These are phyloP conservation scores for Periplaneta americana DNA, from an alignment of 1,140 invertebrate genomes.

Conservation along the genomic window DNA sequence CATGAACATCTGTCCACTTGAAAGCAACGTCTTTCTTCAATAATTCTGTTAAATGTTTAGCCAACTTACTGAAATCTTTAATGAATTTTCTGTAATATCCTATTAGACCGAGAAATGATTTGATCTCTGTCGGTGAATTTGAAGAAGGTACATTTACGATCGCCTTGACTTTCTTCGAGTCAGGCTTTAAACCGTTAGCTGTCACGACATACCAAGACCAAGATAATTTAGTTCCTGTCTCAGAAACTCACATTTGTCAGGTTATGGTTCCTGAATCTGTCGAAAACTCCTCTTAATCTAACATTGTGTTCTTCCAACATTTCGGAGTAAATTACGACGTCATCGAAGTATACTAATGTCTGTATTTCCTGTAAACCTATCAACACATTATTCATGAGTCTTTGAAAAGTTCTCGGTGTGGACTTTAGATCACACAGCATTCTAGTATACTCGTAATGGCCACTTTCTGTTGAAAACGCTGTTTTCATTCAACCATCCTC, in stretches of 20 bases:
- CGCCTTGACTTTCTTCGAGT: conserved; percentile 23
- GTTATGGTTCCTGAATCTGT: conserved; percentile 12
- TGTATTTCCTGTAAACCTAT: conserved; percentile 19
- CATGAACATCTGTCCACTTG: conserved; percentile 18
- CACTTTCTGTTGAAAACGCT: conserved; percentile 25
- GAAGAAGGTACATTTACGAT: conserved; percentile 29
- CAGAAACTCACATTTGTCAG: conserved; percentile 24
- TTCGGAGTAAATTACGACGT: conserved; percentile 17
- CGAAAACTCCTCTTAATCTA: conserved; percentile 19
- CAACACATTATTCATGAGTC: conserved; percentile 35
- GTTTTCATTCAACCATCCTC: conserved; percentile 29
- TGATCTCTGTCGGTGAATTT: conserved; percentile 28
- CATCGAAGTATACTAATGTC: conserved; percentile 33
- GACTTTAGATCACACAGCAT: conserved; percentile 30
- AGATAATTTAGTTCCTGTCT: conserved; percentile 19
- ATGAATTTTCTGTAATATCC: conserved; percentile 27
- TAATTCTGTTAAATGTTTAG: conserved; percentile 27
- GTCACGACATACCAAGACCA: conserved; percentile 23
- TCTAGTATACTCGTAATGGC: conserved; percentile 28
- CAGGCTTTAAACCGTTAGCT: conserved; percentile 18
- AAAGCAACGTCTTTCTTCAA: conserved; percentile 25
- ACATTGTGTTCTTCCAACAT: neutral
- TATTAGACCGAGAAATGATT: conserved; percentile 26
- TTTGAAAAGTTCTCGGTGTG: conserved; percentile 30
- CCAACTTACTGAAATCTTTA: conserved; percentile 27